phyloP scores from a whole-genome alignment of 2,888 invertebrate species.

The Drosophila trichaetosa region DNA sequence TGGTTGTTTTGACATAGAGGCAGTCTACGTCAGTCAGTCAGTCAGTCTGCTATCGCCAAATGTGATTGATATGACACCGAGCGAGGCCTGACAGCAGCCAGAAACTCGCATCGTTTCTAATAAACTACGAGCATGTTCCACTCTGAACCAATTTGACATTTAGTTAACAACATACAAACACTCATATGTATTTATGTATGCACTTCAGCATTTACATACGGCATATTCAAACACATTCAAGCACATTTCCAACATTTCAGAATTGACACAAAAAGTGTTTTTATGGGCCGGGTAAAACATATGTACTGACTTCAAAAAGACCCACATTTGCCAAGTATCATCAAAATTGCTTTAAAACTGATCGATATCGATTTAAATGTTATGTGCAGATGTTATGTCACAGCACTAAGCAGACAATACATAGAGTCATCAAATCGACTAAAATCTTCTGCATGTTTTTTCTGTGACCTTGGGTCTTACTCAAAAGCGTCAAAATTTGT shows the following conservation, averaged over 20 bases:
- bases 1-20: conserved; percentile 26
- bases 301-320: not conserved
- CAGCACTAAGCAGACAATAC: not conserved
- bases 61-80: conserved; percentile 62
- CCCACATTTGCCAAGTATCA: not conserved
- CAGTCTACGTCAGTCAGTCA: conserved; percentile 32
- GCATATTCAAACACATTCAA: not conserved
- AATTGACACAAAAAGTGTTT: not conserved
- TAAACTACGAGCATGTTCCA: conserved; percentile 8
- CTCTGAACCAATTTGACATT: conserved; percentile 45
- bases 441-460: too few species aligned
- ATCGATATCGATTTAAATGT: not conserved
- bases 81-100: conserved; percentile 42
- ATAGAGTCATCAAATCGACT: not conserved
- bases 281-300: not conserved
- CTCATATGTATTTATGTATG: not conserved
- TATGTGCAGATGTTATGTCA: not conserved
- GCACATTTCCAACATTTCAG: not conserved
- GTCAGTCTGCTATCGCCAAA: conserved; percentile 32
- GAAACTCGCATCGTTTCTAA: conserved; percentile 7
- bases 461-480: too few species aligned
- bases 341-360: not conserved
- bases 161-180: conserved; percentile 5
- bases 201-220: not conserved
- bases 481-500: not conserved